Evolutionary conservation across 2,113 vertebrate genomes (phyloP).

Genomic region (Papio anubis): DNA sequence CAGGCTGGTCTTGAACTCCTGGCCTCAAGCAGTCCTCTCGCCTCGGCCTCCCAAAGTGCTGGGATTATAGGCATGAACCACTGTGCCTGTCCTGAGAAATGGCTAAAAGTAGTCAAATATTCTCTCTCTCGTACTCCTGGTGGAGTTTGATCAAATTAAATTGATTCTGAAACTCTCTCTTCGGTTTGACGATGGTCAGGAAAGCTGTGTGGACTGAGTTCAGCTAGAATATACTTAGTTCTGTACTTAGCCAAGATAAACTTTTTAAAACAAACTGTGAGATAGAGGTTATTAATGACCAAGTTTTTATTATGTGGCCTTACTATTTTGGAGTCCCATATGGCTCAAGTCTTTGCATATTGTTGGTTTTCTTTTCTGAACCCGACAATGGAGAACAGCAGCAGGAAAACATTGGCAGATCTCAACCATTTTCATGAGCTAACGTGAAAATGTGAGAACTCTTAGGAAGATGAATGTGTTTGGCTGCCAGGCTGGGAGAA

Average conservation of each 20-base stretch:
- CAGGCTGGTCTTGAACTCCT: too few species aligned
- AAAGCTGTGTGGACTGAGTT: not conserved
- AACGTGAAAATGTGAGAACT: not conserved
- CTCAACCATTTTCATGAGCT: constrained; percentile 28
- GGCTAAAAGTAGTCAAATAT: constrained; percentile 20
- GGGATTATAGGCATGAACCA: too few species aligned
- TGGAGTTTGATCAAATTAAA: constrained; percentile 30
- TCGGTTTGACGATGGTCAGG: not conserved
- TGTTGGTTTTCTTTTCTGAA: constrained; percentile 26
- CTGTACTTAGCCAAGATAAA: not conserved
- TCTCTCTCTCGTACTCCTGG: not conserved
- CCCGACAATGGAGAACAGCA: not conserved
- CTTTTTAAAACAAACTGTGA: too few species aligned
- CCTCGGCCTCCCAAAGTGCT: too few species aligned
- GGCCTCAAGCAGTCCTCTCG: too few species aligned
- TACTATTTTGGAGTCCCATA: not conserved
- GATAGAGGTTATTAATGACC: too few species aligned
- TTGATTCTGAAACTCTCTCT: constrained; percentile 8
- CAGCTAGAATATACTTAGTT: not conserved
- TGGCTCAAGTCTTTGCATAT: not conserved
- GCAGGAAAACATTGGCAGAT: not conserved
- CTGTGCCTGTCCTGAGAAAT: not conserved
- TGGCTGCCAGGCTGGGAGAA: not conserved
- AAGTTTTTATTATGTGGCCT: not conserved
- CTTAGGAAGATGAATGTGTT: not conserved